Evolutionary conservation across 2,113 vertebrate genomes (phyloP), one percentile per base, ranked within the genome.

Genomic region (Benitochromis conjunctus): DNA sequence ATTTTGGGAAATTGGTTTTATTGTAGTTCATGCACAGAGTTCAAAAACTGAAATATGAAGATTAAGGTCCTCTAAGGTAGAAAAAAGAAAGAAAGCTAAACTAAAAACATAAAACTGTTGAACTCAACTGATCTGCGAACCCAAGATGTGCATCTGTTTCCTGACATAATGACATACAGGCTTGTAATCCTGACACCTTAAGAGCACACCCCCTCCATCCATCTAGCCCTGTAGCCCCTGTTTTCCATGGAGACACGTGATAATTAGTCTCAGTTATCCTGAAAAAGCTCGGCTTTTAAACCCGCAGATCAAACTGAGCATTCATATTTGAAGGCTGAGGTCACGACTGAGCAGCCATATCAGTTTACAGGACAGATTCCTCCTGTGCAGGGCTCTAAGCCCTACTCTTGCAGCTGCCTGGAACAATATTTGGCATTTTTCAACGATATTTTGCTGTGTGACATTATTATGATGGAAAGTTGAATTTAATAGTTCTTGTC

Each of bases 261-360:
- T 92, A 91, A 95, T 95, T 91, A 92, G 88, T 85, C 86, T 94
- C 58, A 10, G 91, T 92, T 93, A 83, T 89, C 83, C 82, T 85
- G 91, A 60, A 93, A 76, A 91, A 92, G 89, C 89, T 43, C 4
- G 64, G 84, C 91, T 92, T 92, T 94, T 90, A 92, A 95, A 93
- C 53, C 83, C 83, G 69, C 78, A 54, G 85, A 93, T 91, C 88
- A 85, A 29, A 83, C 89, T 78, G 82, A 91, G 91, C 55, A 89
- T 87, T 94, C 94, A 95, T 96, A 84, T 91, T 95, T 94, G 76
- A 80, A 90, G 83, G 87, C 93, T 96, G 95, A 96, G 95, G 94
- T 96, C 95, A 96, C 87, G 85, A 89, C 91, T 95, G 90, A 90
- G 86, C 92, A 90, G 92, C 88, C 71, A 60, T 93, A 94, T 96